Evolutionary conservation across 2,113 vertebrate species (phyloP).

Genomic region (Picathartes gymnocephalus): DNA sequence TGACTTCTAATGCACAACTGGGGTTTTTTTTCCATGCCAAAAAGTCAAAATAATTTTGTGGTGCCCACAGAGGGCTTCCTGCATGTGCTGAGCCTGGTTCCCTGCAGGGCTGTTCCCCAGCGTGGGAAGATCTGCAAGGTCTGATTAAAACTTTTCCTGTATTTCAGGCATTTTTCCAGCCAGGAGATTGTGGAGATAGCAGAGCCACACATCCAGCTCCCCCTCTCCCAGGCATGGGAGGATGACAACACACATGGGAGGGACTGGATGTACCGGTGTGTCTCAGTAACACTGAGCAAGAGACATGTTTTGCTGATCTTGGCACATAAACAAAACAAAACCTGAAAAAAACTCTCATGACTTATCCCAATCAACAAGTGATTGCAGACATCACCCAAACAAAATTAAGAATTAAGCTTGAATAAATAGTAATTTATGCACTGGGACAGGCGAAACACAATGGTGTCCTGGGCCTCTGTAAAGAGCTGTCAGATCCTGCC

Average conservation of each 20-base stretch:
- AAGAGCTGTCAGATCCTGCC: background rate
- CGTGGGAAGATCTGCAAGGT: background rate
- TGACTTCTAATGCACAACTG: background rate
- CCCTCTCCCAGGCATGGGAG: background rate
- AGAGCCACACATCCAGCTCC: background rate
- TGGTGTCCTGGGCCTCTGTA: background rate
- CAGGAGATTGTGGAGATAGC: background rate
- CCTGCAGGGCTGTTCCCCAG: background rate
- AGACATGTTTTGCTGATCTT: background rate
- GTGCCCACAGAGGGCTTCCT: background rate
- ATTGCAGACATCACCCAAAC: background rate
- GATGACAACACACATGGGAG: background rate
- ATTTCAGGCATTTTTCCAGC: background rate
- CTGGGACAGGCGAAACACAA: background rate
- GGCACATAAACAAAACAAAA: background rate
- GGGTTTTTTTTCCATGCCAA: background rate
- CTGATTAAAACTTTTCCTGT: background rate
- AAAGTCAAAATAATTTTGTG: background rate
- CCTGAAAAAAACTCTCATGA: background rate
- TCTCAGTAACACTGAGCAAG: background rate
- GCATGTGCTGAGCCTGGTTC: accelerated
- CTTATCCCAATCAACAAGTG: background rate
- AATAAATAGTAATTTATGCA: background rate
- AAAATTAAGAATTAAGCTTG: background rate
- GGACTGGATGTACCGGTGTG: background rate